These are phyloP conservation scores for Achroia grisella DNA, from an alignment of 1,140 invertebrate genomes.

Conservation along the genomic window DNA sequence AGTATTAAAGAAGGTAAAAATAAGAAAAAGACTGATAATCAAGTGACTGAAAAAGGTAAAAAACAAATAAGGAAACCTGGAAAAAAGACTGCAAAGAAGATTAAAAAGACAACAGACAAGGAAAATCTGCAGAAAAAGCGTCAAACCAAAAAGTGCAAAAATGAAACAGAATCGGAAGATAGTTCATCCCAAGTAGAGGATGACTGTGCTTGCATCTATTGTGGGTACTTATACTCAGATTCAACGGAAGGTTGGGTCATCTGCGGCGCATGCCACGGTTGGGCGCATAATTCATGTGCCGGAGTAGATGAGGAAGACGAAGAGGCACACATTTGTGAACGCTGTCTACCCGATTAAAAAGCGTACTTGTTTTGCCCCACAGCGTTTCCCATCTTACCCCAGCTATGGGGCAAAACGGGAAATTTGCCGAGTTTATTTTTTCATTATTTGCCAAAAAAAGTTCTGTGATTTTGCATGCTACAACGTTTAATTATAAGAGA, in stretches of 20 bases:
- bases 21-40: slow-evolving; percentile 5
- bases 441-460: slow-evolving; percentile 7
- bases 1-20: slow-evolving; percentile 9
- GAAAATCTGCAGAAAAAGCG: not conserved
- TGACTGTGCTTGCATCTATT: not conserved
- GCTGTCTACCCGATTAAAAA: not conserved
- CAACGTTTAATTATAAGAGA: slow-evolving; percentile 7
- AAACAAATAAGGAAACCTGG: too few relatives aligned
- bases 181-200: not conserved
- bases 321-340: too few relatives aligned
- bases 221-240: too few relatives aligned
- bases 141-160: not conserved
- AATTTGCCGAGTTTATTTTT: slow-evolving; percentile 1
- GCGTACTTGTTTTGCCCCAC: too few relatives aligned
- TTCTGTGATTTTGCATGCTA: slow-evolving; percentile 5
- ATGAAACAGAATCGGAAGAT: too few relatives aligned
- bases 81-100: too few relatives aligned
- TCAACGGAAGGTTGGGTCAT: too few relatives aligned
- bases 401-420: slow-evolving; percentile 10
- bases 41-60: slow-evolving; percentile 1
- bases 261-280: too few relatives aligned
- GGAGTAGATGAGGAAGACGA: too few relatives aligned
- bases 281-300: too few relatives aligned
- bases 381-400: slow-evolving; percentile 1
- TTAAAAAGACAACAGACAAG: not conserved